Evolutionary conservation across 2,888 invertebrate species (phyloP).

Genomic region (Acrobasis suavella): DNA sequence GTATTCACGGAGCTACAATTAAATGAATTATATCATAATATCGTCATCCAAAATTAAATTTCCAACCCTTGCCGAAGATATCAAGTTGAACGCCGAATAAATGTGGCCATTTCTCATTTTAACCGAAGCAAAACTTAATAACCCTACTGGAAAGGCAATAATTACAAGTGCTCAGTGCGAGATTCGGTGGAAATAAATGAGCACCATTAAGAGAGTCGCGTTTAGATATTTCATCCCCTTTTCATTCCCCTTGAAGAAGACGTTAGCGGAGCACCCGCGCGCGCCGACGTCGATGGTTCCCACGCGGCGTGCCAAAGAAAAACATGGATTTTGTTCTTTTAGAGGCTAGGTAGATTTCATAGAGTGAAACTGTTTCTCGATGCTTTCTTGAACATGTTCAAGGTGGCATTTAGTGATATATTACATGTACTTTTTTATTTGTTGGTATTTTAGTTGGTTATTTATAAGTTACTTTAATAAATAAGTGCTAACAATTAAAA

Average conservation of each 20-base stretch:
- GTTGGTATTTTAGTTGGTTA: no score
- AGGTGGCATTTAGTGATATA: no score
- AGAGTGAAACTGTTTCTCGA: no score
- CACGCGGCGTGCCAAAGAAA: slow-evolving; percentile 66
- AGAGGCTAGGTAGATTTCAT: no score
- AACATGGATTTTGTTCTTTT: slow-evolving; percentile 23
- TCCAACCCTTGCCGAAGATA: slow-evolving; percentile 70
- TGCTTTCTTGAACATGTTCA: no score
- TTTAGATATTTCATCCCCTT: slow-evolving; percentile 80
- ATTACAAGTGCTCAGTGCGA: slow-evolving; percentile 77
- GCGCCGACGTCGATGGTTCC: slow-evolving; percentile 63
- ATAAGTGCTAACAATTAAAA: no score
- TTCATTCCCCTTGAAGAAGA: slow-evolving; percentile 79
- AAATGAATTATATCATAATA: slow-evolving; percentile 72
- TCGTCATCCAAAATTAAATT: slow-evolving; percentile 75
- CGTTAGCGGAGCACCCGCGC: slow-evolving; percentile 60
- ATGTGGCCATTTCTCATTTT: slow-evolving; percentile 79
- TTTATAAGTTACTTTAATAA: no score
- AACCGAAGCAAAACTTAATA: slow-evolving; percentile 80
- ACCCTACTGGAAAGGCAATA: slow-evolving; percentile 79
- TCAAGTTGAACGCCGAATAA: slow-evolving; percentile 76
- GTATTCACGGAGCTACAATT: slow-evolving; percentile 49
- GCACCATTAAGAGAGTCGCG: slow-evolving; percentile 78
- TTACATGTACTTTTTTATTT: no score
- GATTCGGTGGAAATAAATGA: slow-evolving; percentile 81